These are phyloP conservation scores for Procambarus clarkii DNA, from an alignment of 1,140 invertebrate genomes.

Conservation along the genomic window DNA sequence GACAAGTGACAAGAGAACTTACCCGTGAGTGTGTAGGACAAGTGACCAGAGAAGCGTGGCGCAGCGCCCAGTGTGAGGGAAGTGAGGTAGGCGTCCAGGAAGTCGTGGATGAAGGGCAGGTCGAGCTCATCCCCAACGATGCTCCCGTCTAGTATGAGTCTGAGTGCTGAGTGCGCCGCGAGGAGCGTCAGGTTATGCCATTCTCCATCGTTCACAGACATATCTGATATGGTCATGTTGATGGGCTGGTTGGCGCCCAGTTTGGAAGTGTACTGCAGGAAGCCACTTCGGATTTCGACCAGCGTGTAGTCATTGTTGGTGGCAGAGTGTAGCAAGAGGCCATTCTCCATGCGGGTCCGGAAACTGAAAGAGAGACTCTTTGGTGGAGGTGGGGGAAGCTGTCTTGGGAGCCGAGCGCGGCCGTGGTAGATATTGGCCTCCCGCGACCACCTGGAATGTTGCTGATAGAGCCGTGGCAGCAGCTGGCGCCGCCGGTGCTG, in stretches of 20 bases:
- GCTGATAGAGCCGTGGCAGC: constrained; percentile 85
- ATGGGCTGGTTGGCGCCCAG: constrained; percentile 82
- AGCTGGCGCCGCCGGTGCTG: constrained; percentile 90
- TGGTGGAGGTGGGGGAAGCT: constrained; percentile 75
- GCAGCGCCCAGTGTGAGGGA: constrained; percentile 86
- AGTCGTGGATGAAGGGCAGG: constrained; percentile 89
- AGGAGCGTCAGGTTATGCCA: constrained; percentile 91
- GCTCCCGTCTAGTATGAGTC: constrained; percentile 83
- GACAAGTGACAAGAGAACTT: constrained; percentile 60
- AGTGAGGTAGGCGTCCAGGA: constrained; percentile 92
- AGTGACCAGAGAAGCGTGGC: constrained; percentile 52
- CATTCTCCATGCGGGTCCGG: constrained; percentile 85
- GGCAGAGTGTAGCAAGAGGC: constrained; percentile 87
- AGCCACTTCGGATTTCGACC: constrained; percentile 80
- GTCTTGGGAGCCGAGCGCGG: constrained; percentile 64
- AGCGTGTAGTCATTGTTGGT: constrained; percentile 92
- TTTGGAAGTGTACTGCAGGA: constrained; percentile 78
- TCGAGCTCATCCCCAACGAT: constrained; percentile 90
- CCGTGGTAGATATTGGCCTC: constrained; percentile 63
- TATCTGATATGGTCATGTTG: constrained; percentile 84
- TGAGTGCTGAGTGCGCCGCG: constrained; percentile 81
- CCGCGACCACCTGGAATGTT: constrained; percentile 82
- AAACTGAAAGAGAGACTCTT: constrained; percentile 89
- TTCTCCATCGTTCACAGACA: constrained; percentile 82
- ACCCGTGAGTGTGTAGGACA: constrained; percentile 55